A percentile compares a stretch with the other conserved stretches of the same genome.
phyloP scores from a whole-genome alignment of 2,888 invertebrate genomes.

The Agrilus mali region DNA sequence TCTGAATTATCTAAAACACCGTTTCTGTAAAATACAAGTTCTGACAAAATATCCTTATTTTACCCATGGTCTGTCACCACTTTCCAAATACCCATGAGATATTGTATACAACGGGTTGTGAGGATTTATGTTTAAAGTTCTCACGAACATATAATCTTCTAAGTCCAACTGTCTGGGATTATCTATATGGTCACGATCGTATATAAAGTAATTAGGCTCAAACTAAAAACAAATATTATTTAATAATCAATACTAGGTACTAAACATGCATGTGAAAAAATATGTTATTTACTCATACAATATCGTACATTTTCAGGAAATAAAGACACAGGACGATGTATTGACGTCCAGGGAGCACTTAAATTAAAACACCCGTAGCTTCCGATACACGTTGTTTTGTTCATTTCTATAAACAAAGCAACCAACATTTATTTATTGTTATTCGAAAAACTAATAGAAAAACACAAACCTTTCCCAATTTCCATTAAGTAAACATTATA shows the following conservation, averaged over 20 bases:
- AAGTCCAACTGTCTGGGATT: slow-evolving; percentile 52
- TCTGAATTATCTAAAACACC: slow-evolving; percentile 48
- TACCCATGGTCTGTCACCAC: slow-evolving; percentile 73
- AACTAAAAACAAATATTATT: slow-evolving; percentile 31
- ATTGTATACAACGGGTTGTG: slow-evolving; percentile 59
- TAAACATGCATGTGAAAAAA: background rate
- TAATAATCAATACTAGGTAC: background rate
- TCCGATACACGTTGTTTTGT: slow-evolving; percentile 53
- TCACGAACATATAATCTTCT: slow-evolving; percentile 51
- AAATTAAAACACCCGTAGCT: slow-evolving; percentile 73
- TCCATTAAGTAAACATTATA: slow-evolving; percentile 32
- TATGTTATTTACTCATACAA: background rate
- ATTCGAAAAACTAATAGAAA: background rate
- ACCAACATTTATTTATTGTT: background rate
- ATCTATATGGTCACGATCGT: slow-evolving; percentile 38
- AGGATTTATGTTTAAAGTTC: slow-evolving; percentile 47
- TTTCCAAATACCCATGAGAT: slow-evolving; percentile 79
- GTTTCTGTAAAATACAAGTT: background rate
- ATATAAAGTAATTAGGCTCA: slow-evolving; percentile 48
- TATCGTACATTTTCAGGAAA: slow-evolving; percentile 53
- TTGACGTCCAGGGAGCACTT: slow-evolving; percentile 64
- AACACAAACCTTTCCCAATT: slow-evolving; percentile 29
- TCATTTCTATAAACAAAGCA: slow-evolving; percentile 23
- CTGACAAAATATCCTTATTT: slow-evolving; percentile 1
- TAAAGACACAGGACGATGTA: slow-evolving; percentile 63